Evolutionary conservation across 2,113 vertebrate genomes (phyloP), one percentile per base, ranked within the genome.

Genomic region (Hylia prasina): DNA sequence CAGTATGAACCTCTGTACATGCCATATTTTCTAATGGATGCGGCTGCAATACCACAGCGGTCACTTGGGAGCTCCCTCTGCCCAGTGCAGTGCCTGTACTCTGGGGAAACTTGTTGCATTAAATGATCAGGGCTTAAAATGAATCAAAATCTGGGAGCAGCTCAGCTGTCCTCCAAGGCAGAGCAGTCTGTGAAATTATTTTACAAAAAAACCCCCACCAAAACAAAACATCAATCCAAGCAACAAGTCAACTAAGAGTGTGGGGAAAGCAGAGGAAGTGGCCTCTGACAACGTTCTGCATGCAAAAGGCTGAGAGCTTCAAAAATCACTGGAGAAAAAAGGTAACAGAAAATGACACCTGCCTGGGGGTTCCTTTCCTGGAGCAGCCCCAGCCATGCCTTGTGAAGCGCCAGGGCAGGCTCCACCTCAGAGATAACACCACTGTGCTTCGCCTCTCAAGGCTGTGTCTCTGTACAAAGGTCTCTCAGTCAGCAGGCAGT

Each of bases 371-470:
- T 61, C 61, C 63, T 35, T 78, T 71, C 60, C 69, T 1, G 1
- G 19, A 51, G 39, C 60, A 47, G 42, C 47, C n/a, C 4, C 5
- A 37, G 35, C 31, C 5, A 6, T 15, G 42, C 56, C 54, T 47
- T 37, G 11, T 3, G 6, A 84, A 35, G 54, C 0, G 1, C n/a
- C 87, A 83, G 45, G 42, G 47, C 48, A 88, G 54, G 65, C 87
- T 82, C 77, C 94, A 87, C 87, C 93, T 84, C 53, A 57, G 56
- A 93, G 84, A 75, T 54, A 93, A 82, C 63, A 61, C 23, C 23
- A 5, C 39, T 0, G 1, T 0, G 5, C 61, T 69, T 8, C 44
- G 65, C 40, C 66, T 81, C 56, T 65, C 22, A 7, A 27, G 60
- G 64, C 47, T 86, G 73, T 68, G 45, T 86, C 45, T 72, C 60